A percentile compares a stretch with the other conserved stretches of the same genome.
Conservation (phyloP, 2,888 invertebrate genomes). For the Machimus atricapillus region DNA sequence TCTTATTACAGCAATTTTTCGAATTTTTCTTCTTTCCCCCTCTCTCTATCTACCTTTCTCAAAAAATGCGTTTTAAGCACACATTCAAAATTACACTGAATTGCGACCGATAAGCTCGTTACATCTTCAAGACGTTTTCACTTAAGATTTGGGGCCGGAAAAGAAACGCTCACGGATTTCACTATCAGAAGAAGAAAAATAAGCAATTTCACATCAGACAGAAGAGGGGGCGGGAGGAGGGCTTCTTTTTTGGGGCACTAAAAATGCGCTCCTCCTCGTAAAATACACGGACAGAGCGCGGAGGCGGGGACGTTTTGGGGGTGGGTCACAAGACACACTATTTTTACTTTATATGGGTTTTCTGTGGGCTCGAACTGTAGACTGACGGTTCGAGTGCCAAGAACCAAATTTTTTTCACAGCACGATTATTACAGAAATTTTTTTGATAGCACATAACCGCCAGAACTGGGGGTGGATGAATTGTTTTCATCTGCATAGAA, state of each 20-base stretch:
- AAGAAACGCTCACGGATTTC: background rate
- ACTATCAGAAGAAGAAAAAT: background rate
- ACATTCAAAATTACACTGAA: conserved; percentile 2
- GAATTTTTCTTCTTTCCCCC: background rate
- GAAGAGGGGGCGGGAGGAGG: background rate
- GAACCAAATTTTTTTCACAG: background rate
- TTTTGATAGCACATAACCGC: conserved; percentile 19
- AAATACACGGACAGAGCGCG: background rate
- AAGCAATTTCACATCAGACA: conserved; percentile 16
- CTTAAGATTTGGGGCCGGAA: background rate
- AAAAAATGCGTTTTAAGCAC: conserved; percentile 22
- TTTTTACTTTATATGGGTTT: background rate
- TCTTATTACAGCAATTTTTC: conserved; percentile 20
- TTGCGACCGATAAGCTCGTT: background rate
- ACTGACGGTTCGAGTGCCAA: background rate
- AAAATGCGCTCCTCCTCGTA: background rate
- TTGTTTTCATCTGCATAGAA: conserved; percentile 14
- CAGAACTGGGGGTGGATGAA: background rate
- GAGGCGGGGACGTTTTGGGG: background rate
- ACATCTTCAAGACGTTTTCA: background rate
- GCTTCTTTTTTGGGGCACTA: background rate
- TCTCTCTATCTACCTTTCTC: background rate
- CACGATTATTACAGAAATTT: conserved; percentile 35
- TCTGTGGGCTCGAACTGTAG: background rate
- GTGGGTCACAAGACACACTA: background rate